These are phyloP conservation scores for Apis dorsata DNA, from an alignment of 1,140 invertebrate species.

Conservation along the genomic window DNA sequence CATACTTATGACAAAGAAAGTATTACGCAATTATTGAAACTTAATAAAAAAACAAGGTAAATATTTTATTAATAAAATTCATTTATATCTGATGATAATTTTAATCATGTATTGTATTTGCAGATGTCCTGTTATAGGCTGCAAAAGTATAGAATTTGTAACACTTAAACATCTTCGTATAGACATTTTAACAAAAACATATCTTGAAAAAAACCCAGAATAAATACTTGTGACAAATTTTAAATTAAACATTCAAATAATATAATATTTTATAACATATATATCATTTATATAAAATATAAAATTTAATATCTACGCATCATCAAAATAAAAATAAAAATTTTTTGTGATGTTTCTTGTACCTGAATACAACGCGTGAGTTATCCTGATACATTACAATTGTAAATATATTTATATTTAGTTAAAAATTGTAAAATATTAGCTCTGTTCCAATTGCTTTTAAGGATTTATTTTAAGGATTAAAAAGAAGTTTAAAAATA, in stretches of 20 bases:
- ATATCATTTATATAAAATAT: not conserved
- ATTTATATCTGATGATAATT: not conserved
- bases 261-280: not conserved
- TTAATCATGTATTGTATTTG: slow-evolving; percentile 36
- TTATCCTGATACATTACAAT: not conserved
- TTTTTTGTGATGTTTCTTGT: not conserved
- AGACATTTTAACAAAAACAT: slow-evolving; percentile 67
- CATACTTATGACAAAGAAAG: slow-evolving; percentile 81
- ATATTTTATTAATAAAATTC: not conserved
- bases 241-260: not conserved
- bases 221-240: slow-evolving; percentile 10
- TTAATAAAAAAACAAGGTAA: slow-evolving; percentile 76
- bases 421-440: not conserved
- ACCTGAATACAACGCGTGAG: not conserved
- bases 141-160: slow-evolving; percentile 68
- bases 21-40: slow-evolving; percentile 75
- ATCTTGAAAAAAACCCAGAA: slow-evolving; percentile 60
- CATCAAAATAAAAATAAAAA: slow-evolving; percentile 10
- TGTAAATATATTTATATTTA: not conserved
- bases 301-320: not conserved
- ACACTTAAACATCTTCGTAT: slow-evolving; percentile 52
- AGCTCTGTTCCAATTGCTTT: not conserved
- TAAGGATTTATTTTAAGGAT: not conserved
- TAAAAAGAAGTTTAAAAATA: not conserved
- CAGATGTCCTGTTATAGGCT: slow-evolving; percentile 76